A percentile compares a stretch with the other conserved stretches of the same genome.
These are phyloP conservation scores for Heliconius aoede DNA, from an alignment of 2,888 invertebrate species.

Conservation along the genomic window DNA sequence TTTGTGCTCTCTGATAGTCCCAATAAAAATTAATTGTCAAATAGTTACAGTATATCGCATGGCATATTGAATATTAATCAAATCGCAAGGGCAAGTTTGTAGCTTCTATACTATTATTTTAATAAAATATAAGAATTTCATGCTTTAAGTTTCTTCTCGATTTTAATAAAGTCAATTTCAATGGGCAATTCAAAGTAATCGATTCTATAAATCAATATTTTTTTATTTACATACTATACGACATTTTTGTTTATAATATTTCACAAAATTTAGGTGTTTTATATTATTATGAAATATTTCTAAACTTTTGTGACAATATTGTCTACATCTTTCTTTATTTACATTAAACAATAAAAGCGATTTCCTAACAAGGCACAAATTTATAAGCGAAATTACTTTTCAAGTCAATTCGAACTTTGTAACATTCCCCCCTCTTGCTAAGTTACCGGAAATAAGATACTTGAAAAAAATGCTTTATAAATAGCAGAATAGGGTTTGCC, in stretches of 20 bases:
- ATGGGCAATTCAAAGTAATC: not conserved
- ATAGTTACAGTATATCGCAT: not conserved
- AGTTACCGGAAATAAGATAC: conserved; percentile 20
- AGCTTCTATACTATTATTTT: not conserved
- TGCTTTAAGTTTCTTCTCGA: not conserved
- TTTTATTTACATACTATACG: too few species aligned
- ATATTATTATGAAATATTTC: not conserved
- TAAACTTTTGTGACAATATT: conserved; percentile 6
- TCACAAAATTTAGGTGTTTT: not conserved
- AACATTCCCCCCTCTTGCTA: not conserved
- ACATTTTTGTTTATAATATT: not conserved
- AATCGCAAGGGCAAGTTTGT: not conserved
- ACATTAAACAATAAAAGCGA: conserved; percentile 23
- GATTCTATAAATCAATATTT: too few species aligned
- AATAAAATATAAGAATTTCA: not conserved
- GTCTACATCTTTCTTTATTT: conserved; percentile 12
- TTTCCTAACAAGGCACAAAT: conserved; percentile 28
- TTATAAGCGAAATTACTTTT: conserved; percentile 35
- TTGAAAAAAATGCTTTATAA: conserved; percentile 27
- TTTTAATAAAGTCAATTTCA: not conserved
- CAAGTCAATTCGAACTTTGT: conserved; percentile 29
- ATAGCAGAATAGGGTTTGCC: not conserved
- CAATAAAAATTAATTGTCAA: not conserved
- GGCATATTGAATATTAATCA: not conserved
- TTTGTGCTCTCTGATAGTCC: not conserved